These are phyloP conservation scores for Octomys mimax DNA, from an alignment of 2,797 vertebrate genomes.

Conservation along the genomic window DNA sequence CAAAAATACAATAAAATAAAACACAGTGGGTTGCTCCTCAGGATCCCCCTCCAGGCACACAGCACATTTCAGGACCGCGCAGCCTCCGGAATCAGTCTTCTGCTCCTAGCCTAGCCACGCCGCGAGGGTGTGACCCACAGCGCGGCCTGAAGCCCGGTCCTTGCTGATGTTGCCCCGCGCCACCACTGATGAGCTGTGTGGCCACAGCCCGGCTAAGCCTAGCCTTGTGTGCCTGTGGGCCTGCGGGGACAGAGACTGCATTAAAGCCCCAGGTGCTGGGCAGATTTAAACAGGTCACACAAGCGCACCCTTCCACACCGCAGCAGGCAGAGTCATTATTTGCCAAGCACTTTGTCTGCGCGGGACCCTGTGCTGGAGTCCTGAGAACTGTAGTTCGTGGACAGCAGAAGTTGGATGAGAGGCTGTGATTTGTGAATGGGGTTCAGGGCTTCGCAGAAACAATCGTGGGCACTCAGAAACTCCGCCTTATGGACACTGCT, in stretches of 20 bases:
- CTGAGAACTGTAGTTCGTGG: neutral
- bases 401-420: neutral
- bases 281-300: neutral
- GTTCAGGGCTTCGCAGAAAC: neutral
- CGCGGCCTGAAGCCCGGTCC: accelerated
- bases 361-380: neutral
- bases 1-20: neutral
- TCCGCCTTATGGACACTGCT: neutral
- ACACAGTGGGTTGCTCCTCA: accelerated
- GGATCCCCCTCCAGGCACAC: neutral
- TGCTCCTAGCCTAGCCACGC: neutral
- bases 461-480: no score
- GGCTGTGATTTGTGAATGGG: neutral
- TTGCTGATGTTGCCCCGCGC: neutral
- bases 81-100: neutral
- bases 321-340: neutral
- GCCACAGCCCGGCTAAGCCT: neutral
- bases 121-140: accelerated
- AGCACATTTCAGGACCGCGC: neutral
- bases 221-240: neutral
- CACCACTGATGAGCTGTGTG: neutral
- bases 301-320: no score
- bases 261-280: neutral
- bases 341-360: neutral
- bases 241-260: neutral